Base-by-base conservation (phyloP, 2,797 vertebrate species). In the Sebastiscus albofasciatus region DNA sequence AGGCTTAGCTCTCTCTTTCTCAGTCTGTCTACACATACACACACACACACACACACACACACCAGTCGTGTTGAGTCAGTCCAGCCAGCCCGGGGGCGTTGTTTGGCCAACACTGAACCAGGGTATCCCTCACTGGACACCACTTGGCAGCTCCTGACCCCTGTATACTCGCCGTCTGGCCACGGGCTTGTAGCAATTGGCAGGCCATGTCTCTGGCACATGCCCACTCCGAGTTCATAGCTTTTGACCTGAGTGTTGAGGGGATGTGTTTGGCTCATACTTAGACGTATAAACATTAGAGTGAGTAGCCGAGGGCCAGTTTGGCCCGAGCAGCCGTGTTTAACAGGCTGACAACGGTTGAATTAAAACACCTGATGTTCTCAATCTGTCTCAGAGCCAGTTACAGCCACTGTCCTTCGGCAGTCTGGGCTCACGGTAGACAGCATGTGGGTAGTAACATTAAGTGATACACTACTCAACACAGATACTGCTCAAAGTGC, bases 61-160 rank as follows among this genome's bases (percentile, higher is more conserved):
- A 39, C 36, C 36, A 84, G 79, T 77, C 74, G 34, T 82, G 72
- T 75, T 70, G 72, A 85, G 74, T 66, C 75, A 80, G 92, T 93
- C 94, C 93, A 94, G 92, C 88, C 91, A 86, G 92, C 94, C 95
- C 87, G 83, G 81, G 92, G 94, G 90, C 85, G 89, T 87, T 94
- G 92, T 93, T 95, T 96, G 95, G 91, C 93, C 92, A 90, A 79
- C 78, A 72, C 81, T 86, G 59, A 81, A 77, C 73, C 82, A 20
- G 79, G 72, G 72, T 69, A 80, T 90, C 89, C 92, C 93, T 94
- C 90, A 70, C 89, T 72, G 92, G 93, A 94, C 90, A 74, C 80
- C 87, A 85, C 90, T 92, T 94, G 93, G 94, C 93, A 90, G 81
- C 75, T 83, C 61, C 84, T 90, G 90, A 93, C 91, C 92, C 62